Evolutionary conservation across 92 coral and sea anemone genomes (phyloP), one percentile per base, ranked within the genome.

Genomic region (Siderastrea radians): DNA sequence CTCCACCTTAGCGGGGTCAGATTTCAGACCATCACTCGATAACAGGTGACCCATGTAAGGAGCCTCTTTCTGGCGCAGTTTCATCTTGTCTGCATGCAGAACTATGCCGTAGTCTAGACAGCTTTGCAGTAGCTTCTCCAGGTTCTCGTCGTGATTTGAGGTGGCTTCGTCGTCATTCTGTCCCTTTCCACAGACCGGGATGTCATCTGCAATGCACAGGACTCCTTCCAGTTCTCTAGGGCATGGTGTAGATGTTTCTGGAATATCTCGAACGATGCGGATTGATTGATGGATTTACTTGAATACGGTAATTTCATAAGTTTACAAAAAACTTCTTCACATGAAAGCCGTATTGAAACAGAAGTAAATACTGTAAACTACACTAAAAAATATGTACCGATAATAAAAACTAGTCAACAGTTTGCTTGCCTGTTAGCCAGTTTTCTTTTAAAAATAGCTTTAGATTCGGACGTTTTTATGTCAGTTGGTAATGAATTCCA

Each of bases 231-330:
- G 8, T 85, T 85, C 51, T 90, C 93, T n/a, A 90, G 71, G 7
- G 93, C 93, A 78, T 84, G 90, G 51, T 53, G 78, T 14, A 90
- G 78, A 14, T 89, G 81, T 70, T 90, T 84, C 86, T 90, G 93
- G 80, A 90, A 84, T 66, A 83, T 79, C 86, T 79, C 89, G 13
- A 75, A 68, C 38, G 90, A 90, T 7, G 85, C 93, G 12, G 90
- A n/a, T n/a, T n/a, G n/a, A n/a, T n/a, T n/a, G n/a, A n/a, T n/a
- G n/a, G n/a, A n/a, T n/a, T n/a, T n/a, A n/a, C n/a, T n/a, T n/a
- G n/a, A n/a, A n/a, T n/a, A n/a, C n/a, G n/a, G n/a, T n/a, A n/a
- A n/a, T n/a, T n/a, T n/a, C n/a, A n/a, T n/a, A n/a, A n/a, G n/a
- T n/a, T n/a, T n/a, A n/a, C n/a, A n/a, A n/a, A n/a, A n/a, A n/a